These are phyloP conservation scores for Gobio occitaniae DNA, from an alignment of 2,797 vertebrate genomes.

Conservation along the genomic window DNA sequence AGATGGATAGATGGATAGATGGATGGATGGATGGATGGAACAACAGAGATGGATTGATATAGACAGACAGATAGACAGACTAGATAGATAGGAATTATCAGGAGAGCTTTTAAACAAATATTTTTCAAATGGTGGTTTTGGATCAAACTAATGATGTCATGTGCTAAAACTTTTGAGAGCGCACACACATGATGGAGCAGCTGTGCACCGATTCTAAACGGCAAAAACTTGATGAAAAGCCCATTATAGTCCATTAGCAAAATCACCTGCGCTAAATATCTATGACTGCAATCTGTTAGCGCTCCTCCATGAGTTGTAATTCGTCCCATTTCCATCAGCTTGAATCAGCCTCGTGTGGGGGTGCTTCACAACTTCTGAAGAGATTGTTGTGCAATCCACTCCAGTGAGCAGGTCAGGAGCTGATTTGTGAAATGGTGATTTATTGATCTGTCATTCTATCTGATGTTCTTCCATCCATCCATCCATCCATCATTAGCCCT, in stretches of 20 bases:
- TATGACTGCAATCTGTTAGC: constrained; percentile 47
- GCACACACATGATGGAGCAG: constrained; percentile 39
- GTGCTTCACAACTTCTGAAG: constrained; percentile 54
- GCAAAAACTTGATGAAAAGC: constrained; percentile 61
- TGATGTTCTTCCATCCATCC: too few relatives aligned
- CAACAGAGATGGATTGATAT: too few relatives aligned
- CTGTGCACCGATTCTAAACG: constrained; percentile 49
- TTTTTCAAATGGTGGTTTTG: constrained; percentile 45
- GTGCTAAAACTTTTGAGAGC: constrained; percentile 38
- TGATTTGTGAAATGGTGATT: background rate
- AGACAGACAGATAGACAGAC: background rate
- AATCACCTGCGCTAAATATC: constrained; percentile 60
- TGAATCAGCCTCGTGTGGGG: constrained; percentile 52
- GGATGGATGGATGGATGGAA: too few relatives aligned
- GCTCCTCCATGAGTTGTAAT: constrained; percentile 48
- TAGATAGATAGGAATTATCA: constrained; percentile 25
- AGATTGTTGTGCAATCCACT: constrained; percentile 50
- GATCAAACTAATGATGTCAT: constrained; percentile 57
- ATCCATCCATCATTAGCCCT: background rate
- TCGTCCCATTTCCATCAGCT: constrained; percentile 45
- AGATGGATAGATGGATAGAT: too few relatives aligned
- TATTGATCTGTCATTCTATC: background rate
- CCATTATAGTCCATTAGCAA: constrained; percentile 63
- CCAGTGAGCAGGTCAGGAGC: background rate
- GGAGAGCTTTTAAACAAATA: constrained; percentile 34